Evolutionary conservation across 1,140 invertebrate genomes (phyloP).

Genomic region (Drosophila willistoni): DNA sequence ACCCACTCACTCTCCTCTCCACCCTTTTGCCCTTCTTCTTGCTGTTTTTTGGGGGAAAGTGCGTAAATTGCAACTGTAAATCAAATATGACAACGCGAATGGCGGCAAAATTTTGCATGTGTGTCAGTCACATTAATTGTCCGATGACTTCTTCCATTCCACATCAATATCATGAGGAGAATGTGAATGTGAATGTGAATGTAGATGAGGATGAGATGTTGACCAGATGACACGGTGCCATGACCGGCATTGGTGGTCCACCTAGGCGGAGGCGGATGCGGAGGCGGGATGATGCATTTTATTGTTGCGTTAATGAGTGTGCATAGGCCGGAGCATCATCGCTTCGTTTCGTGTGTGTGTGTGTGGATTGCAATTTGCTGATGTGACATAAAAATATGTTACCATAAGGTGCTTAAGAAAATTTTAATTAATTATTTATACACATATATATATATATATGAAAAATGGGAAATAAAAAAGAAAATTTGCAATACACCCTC

Average conservation of each 20-base stretch:
- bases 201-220: constrained; percentile 3
- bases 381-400: constrained; percentile 80
- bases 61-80: constrained; percentile 83
- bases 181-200: background rate
- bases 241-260: constrained; percentile 21
- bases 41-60: constrained; percentile 49
- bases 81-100: constrained; percentile 81
- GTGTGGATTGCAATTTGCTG: constrained; percentile 62
- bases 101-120: constrained; percentile 76
- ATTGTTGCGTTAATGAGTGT: constrained; percentile 81
- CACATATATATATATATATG: constrained; percentile 19
- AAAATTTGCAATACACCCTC: background rate
- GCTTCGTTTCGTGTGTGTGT: constrained; percentile 7
- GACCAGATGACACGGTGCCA: constrained; percentile 8
- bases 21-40: background rate
- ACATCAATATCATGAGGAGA: background rate
- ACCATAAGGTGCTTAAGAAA: constrained; percentile 37
- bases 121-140: constrained; percentile 81
- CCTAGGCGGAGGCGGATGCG: background rate
- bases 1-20: background rate
- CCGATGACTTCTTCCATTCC: constrained; percentile 22
- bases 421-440: constrained; percentile 72
- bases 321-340: constrained; percentile 48
- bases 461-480: background rate
- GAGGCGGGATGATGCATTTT: constrained; percentile 52